Evolutionary conservation across 1,140 invertebrate genomes (phyloP).

Genomic region (Aricia agestis): DNA sequence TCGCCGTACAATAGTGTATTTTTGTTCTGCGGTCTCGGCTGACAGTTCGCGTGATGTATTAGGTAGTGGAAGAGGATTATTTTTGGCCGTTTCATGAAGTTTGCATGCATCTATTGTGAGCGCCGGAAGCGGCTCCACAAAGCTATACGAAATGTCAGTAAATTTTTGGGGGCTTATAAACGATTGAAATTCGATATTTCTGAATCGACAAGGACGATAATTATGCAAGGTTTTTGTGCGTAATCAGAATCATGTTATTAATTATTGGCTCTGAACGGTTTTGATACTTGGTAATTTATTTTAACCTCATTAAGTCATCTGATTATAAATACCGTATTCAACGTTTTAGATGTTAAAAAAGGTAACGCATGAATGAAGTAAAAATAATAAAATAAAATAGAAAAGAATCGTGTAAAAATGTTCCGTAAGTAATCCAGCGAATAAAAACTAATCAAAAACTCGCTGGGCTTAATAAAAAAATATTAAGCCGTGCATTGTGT

Average conservation of each 20-base stretch:
- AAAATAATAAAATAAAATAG: not conserved
- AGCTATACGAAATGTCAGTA: slow-evolving; percentile 51
- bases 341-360: not conserved
- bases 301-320: not conserved
- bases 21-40: slow-evolving; percentile 71
- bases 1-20: slow-evolving; percentile 69
- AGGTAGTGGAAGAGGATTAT: slow-evolving; percentile 64
- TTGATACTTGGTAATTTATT: not conserved
- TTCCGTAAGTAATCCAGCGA: not conserved
- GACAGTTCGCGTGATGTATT: slow-evolving; percentile 75
- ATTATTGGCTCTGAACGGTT: not conserved
- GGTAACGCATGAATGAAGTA: not conserved
- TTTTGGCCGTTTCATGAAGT: slow-evolving; percentile 74
- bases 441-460: slow-evolving; percentile 16
- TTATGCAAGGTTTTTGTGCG: not conserved
- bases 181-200: slow-evolving; percentile 47
- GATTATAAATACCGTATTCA: too few species aligned
- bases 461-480: slow-evolving; percentile 7
- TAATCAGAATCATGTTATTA: not conserved
- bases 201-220: slow-evolving; percentile 6
- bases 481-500: slow-evolving; percentile 9
- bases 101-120: slow-evolving; percentile 70
- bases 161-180: slow-evolving; percentile 45
- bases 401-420: not conserved
- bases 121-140: slow-evolving; percentile 68